A percentile compares a stretch with the other conserved stretches of the same genome.
These are phyloP conservation scores for Philantomba maxwellii DNA, from an alignment of 2,113 vertebrate genomes.

Conservation along the genomic window DNA sequence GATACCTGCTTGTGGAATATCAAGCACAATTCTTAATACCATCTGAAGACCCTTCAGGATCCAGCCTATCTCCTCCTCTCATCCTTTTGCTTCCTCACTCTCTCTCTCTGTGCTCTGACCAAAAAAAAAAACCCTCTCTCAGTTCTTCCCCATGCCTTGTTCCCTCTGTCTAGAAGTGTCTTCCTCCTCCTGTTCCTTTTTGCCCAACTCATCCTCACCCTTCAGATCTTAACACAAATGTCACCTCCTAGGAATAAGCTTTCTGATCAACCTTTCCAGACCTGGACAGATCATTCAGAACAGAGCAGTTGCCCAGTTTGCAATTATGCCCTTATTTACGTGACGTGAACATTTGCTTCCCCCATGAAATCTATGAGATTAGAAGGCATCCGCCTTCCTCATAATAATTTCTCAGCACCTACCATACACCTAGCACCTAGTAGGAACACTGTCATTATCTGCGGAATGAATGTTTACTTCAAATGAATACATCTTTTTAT, in stretches of 20 bases:
- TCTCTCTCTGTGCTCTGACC: neutral
- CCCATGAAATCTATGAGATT: neutral
- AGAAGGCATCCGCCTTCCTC: neutral
- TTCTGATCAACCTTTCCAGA: neutral
- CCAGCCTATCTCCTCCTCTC: neutral
- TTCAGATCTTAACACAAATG: neutral
- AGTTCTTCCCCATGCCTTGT: neutral
- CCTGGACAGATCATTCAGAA: neutral
- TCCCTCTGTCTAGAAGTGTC: neutral
- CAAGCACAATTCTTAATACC: neutral
- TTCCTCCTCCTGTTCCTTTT: neutral
- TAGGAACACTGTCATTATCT: neutral
- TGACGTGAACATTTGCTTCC: neutral
- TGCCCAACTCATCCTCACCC: neutral
- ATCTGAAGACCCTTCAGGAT: neutral
- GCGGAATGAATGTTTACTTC: neutral
- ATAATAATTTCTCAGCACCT: neutral
- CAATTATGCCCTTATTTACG: neutral
- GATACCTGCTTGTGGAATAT: neutral
- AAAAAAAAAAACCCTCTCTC: neutral
- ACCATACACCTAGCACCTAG: neutral
- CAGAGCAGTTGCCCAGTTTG: neutral
- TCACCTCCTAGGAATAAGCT: neutral
- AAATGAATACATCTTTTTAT: neutral
- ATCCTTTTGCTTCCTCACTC: neutral